Percentiles rank a stretch among this genome's conserved stretches.
phyloP scores from a whole-genome alignment of 1,140 invertebrate genomes.

The Linepithema humile region DNA sequence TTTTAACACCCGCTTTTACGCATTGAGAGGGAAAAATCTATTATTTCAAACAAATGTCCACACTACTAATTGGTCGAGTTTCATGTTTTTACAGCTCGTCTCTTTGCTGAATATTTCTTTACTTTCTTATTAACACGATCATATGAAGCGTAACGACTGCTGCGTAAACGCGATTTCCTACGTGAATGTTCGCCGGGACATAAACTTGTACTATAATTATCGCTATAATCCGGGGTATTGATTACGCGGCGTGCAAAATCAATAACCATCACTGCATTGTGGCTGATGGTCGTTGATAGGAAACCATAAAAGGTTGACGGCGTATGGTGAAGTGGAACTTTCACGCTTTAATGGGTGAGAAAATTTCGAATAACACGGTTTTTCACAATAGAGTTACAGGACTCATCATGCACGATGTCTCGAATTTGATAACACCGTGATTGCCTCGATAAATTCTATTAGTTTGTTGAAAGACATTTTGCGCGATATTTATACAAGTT shows the following conservation, averaged over 20 bases:
- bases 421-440: neutral
- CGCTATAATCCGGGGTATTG: constrained; percentile 41
- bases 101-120: constrained; percentile 5
- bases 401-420: neutral
- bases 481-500: neutral
- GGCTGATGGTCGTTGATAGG: constrained; percentile 35
- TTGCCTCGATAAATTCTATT: neutral
- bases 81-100: neutral
- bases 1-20: neutral
- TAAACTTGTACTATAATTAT: constrained; percentile 55
- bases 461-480: neutral
- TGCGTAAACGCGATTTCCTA: constrained; percentile 44
- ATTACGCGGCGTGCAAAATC: constrained; percentile 35
- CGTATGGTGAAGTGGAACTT: neutral
- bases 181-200: constrained; percentile 33
- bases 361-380: neutral
- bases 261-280: constrained; percentile 37
- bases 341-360: neutral
- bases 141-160: constrained; percentile 30
- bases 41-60: too few species aligned
- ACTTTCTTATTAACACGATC: constrained; percentile 45
- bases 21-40: too few species aligned
- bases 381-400: neutral
- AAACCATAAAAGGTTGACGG: constrained; percentile 33
- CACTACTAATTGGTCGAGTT: constrained; percentile 20